These are phyloP conservation scores for Bhutanitis thaidina DNA, from an alignment of 2,888 invertebrate species.

Conservation along the genomic window DNA sequence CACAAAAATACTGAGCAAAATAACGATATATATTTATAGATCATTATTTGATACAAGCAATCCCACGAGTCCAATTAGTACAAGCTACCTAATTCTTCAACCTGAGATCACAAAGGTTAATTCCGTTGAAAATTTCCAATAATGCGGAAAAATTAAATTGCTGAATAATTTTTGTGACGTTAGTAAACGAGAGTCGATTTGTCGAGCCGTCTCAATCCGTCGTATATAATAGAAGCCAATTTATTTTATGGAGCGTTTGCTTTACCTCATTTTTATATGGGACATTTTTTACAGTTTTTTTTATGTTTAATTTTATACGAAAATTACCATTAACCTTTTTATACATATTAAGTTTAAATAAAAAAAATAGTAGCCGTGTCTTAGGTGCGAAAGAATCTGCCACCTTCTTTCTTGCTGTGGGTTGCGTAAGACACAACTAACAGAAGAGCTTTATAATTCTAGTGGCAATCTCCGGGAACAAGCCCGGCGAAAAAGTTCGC, in stretches of 20 bases:
- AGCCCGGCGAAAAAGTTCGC: too few relatives aligned
- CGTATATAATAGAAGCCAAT: constrained; percentile 10
- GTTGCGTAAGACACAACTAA: too few relatives aligned
- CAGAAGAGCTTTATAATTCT: too few relatives aligned
- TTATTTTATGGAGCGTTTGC: constrained; percentile 12
- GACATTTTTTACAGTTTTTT: too few relatives aligned
- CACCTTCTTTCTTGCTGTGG: too few relatives aligned
- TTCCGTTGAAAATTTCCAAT: constrained; percentile 2
- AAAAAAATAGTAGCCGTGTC: too few relatives aligned
- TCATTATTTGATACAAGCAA: background rate
- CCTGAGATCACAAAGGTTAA: background rate
- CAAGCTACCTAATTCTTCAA: background rate
- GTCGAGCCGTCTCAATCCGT: constrained; percentile 15
- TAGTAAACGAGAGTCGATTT: constrained; percentile 6
- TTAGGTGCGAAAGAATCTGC: too few relatives aligned
- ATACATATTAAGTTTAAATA: too few relatives aligned
- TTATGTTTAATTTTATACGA: too few relatives aligned
- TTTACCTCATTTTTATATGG: background rate
- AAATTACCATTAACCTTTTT: too few relatives aligned
- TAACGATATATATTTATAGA: too few relatives aligned
- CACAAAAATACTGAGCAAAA: background rate
- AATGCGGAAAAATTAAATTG: constrained; percentile 11
- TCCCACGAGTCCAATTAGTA: background rate
- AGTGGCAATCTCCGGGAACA: too few relatives aligned
- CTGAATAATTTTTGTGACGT: constrained; percentile 13